phyloP scores from a whole-genome alignment of 2,113 vertebrate species.

The Suricata suricatta region DNA sequence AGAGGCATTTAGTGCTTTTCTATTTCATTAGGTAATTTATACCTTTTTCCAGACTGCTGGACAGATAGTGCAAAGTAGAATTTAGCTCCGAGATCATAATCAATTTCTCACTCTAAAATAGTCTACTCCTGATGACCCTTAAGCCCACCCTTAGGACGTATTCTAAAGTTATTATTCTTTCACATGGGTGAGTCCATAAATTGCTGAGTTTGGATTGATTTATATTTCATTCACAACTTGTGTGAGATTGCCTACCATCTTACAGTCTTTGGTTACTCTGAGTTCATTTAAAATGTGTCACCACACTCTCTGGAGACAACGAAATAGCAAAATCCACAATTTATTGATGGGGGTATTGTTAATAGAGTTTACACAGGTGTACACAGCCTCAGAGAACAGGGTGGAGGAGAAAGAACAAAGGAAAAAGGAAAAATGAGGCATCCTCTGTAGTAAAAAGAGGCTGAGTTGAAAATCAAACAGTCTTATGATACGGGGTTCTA shows the following conservation, averaged over 20 bases:
- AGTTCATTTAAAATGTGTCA: slow-evolving; percentile 51
- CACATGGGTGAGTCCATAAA: neutral
- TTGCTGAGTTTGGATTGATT: neutral
- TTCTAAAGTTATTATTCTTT: slow-evolving; percentile 49
- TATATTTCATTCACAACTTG: slow-evolving; percentile 43
- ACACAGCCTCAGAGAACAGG: neutral
- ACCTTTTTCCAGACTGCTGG: slow-evolving; percentile 27
- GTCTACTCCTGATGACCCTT: slow-evolving; percentile 61
- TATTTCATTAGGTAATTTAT: slow-evolving; percentile 62
- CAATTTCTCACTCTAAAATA: slow-evolving; percentile 67
- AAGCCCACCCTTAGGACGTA: slow-evolving; percentile 50
- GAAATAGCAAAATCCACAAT: neutral
- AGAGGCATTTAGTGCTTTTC: slow-evolving; percentile 52
- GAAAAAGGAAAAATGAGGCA: neutral
- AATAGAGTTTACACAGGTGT: neutral
- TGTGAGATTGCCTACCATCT: neutral
- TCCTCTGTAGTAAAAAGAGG: neutral
- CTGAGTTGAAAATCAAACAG: neutral
- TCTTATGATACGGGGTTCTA: neutral
- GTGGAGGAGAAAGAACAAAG: neutral
- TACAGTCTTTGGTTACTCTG: neutral
- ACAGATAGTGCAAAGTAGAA: slow-evolving; percentile 65
- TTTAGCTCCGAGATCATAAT: slow-evolving; percentile 70
- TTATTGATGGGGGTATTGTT: slow-evolving; percentile 24
- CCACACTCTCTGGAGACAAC: neutral